phyloP scores from a whole-genome alignment of 2,113 vertebrate genomes.

The Lampris incognitus region DNA sequence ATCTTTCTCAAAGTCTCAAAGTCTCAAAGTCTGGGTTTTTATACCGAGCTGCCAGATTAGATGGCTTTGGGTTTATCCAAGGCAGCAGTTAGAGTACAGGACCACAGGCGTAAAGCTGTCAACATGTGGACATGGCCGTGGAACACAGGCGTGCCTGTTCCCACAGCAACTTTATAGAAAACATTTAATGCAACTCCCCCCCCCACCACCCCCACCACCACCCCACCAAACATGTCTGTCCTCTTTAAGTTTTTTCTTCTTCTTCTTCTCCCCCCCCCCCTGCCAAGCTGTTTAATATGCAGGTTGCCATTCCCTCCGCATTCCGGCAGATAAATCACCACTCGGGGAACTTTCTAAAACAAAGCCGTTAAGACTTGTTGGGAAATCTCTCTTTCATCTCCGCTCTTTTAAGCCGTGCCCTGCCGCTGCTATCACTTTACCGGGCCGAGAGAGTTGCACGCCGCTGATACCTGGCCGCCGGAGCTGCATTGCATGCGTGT shows the following conservation, averaged over 20 bases:
- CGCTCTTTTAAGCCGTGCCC: slow-evolving; percentile 48
- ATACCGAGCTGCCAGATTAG: slow-evolving; percentile 42
- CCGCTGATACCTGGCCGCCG: slow-evolving; percentile 43
- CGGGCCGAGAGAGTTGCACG: slow-evolving; percentile 20
- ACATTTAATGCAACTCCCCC: slow-evolving; percentile 49
- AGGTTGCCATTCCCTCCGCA: slow-evolving; percentile 58
- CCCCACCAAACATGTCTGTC: slow-evolving; percentile 63
- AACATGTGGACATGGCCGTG: slow-evolving; percentile 65
- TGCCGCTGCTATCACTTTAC: slow-evolving; percentile 56
- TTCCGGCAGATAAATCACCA: slow-evolving; percentile 71
- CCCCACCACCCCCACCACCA: not conserved
- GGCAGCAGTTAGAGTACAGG: slow-evolving; percentile 68
- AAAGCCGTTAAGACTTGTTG: slow-evolving; percentile 74
- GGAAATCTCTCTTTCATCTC: slow-evolving; percentile 71
- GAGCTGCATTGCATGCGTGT: slow-evolving; percentile 50
- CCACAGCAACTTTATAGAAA: slow-evolving; percentile 70
- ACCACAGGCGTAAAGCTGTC: slow-evolving; percentile 79
- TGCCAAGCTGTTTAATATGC: slow-evolving; percentile 72
- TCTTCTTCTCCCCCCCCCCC: not conserved
- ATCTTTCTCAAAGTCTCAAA: slow-evolving; percentile 36
- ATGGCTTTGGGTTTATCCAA: slow-evolving; percentile 69
- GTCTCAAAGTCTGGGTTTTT: slow-evolving; percentile 26
- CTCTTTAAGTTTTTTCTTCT: slow-evolving; percentile 55
- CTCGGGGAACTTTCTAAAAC: slow-evolving; percentile 57
- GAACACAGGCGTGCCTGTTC: slow-evolving; percentile 71